A percentile compares a stretch with the other conserved stretches of the same genome.
phyloP scores from a whole-genome alignment of 2,113 vertebrate species.

The Eulemur macaco region DNA sequence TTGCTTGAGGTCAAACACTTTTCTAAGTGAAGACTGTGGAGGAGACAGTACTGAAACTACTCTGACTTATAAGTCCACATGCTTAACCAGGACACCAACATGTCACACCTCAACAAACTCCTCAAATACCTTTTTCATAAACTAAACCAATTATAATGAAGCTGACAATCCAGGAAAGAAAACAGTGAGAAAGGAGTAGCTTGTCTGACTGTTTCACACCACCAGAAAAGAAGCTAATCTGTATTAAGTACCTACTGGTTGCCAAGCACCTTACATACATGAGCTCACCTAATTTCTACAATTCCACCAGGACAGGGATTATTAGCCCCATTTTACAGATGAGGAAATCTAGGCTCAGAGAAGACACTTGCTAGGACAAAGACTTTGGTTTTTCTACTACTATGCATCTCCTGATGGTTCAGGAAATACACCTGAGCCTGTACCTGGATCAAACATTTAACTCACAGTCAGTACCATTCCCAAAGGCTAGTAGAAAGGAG shows the following conservation, averaged over 20 bases:
- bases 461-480: background rate
- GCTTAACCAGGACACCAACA: background rate
- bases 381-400: slow-evolving; percentile 5
- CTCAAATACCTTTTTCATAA: slow-evolving; percentile 32
- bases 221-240: slow-evolving; percentile 21
- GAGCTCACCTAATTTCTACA: slow-evolving; percentile 6
- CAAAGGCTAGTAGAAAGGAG: background rate
- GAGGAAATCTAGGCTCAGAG: background rate
- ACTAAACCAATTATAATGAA: background rate
- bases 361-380: background rate
- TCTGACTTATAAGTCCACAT: slow-evolving; percentile 22
- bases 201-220: background rate
- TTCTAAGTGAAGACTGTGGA: slow-evolving; percentile 5
- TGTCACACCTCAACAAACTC: background rate
- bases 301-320: background rate
- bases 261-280: background rate
- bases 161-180: background rate
- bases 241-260: background rate
- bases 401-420: background rate
- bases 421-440: slow-evolving; percentile 15
- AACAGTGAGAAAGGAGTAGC: background rate
- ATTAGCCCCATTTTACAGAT: slow-evolving; percentile 22
- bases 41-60: background rate
- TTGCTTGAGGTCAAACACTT: slow-evolving; percentile 20
- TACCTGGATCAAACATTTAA: background rate